A percentile compares a stretch with the other conserved stretches of the same genome.
Evolutionary conservation across 1,140 invertebrate species (phyloP).

Genomic region (Heliconius hewitsoni): DNA sequence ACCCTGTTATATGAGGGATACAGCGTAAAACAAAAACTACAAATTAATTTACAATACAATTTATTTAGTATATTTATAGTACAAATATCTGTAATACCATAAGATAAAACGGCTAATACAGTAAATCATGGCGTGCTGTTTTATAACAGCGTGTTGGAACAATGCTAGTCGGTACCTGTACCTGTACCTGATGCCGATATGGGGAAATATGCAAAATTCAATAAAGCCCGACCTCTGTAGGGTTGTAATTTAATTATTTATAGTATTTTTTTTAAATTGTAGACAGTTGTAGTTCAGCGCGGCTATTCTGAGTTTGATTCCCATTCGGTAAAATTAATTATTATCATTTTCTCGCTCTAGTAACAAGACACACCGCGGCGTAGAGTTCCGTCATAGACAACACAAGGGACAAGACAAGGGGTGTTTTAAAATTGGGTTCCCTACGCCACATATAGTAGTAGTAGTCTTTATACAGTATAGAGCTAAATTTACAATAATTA

Average conservation of each 20-base stretch:
- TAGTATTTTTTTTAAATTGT: neutral
- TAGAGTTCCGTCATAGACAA: too few relatives aligned
- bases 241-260: conserved; percentile 35
- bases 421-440: neutral
- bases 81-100: conserved; percentile 17
- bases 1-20: too few relatives aligned
- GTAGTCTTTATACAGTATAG: too few relatives aligned
- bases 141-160: conserved; percentile 49
- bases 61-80: neutral
- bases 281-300: neutral
- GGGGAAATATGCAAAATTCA: conserved; percentile 67
- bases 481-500: too few relatives aligned
- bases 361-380: neutral
- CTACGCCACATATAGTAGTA: too few relatives aligned
- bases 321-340: too few relatives aligned
- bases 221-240: conserved; percentile 61
- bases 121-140: conserved; percentile 35
- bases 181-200: conserved; percentile 57
- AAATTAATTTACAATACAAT: neutral
- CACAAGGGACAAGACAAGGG: too few relatives aligned
- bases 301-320: too few relatives aligned
- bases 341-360: too few relatives aligned
- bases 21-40: neutral
- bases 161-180: conserved; percentile 44
- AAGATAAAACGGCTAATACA: conserved; percentile 28